Conservation (phyloP, 2,113 vertebrate genomes). For the Bubo bubo region DNA sequence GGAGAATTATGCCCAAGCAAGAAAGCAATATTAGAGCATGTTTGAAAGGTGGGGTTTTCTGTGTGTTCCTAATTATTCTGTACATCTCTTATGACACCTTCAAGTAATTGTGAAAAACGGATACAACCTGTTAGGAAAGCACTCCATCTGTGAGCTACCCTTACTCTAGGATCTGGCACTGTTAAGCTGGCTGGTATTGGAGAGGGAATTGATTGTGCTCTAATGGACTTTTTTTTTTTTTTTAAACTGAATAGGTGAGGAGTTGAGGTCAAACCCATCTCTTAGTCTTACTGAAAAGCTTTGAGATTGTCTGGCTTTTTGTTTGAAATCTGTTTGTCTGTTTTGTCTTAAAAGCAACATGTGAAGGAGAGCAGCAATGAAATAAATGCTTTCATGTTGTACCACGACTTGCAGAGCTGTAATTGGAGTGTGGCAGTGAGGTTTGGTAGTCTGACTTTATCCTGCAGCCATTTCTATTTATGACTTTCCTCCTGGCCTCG, state of each 20-base stretch:
- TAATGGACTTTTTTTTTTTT: background rate
- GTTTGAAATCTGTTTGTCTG: background rate
- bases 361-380: background rate
- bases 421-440: background rate
- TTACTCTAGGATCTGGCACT: background rate
- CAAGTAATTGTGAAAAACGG: background rate
- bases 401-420: background rate
- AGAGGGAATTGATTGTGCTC: background rate
- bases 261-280: background rate
- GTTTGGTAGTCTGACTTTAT: background rate
- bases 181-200: background rate
- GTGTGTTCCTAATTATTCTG: background rate
- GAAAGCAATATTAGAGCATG: background rate
- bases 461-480: background rate
- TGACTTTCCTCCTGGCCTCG: background rate
- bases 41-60: background rate
- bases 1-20: background rate
- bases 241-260: background rate
- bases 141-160: background rate
- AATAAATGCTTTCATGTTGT: background rate
- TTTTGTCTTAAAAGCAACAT: background rate
- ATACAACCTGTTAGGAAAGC: background rate
- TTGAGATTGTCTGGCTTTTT: background rate
- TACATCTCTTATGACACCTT: background rate
- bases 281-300: background rate